Conservation (phyloP, 2,888 invertebrate genomes). For the Drosophila bunnanda region DNA sequence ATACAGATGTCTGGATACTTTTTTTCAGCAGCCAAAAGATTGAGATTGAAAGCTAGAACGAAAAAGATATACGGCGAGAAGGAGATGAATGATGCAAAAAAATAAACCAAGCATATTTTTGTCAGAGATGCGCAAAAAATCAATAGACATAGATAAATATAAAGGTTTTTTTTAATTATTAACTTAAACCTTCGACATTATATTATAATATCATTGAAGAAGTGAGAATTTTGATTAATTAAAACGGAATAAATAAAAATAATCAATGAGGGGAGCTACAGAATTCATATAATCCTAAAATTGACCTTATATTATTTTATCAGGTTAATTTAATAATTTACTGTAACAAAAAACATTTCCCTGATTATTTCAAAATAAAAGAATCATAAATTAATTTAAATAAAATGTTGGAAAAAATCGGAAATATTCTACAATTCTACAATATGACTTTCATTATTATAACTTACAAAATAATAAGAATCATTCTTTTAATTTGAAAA, state of each 20-base stretch:
- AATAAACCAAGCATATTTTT: conserved; percentile 10
- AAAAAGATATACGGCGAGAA: conserved; percentile 6
- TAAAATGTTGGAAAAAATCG: no score
- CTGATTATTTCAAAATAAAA: no score
- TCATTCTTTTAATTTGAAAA: no score
- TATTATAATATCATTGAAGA: background rate
- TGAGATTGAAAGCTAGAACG: conserved; percentile 28
- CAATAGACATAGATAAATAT: background rate
- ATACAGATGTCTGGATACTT: conserved; percentile 47
- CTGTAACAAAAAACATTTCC: no score
- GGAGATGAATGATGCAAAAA: conserved; percentile 2
- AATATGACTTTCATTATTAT: no score
- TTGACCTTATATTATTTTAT: no score
- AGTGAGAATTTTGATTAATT: background rate
- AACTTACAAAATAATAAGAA: no score
- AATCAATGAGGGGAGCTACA: background rate
- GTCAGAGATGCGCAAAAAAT: conserved; percentile 30
- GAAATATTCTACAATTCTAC: no score
- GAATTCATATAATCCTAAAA: no score
- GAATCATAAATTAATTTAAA: no score
- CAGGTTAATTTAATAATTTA: no score
- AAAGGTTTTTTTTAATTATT: background rate
- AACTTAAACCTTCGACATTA: no score
- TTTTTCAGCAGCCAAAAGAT: conserved; percentile 56
- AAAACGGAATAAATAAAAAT: background rate